Percentiles rank a stretch among this genome's conserved stretches.
phyloP scores from a whole-genome alignment of 1,140 invertebrate species.

The Gryon sp. region DNA sequence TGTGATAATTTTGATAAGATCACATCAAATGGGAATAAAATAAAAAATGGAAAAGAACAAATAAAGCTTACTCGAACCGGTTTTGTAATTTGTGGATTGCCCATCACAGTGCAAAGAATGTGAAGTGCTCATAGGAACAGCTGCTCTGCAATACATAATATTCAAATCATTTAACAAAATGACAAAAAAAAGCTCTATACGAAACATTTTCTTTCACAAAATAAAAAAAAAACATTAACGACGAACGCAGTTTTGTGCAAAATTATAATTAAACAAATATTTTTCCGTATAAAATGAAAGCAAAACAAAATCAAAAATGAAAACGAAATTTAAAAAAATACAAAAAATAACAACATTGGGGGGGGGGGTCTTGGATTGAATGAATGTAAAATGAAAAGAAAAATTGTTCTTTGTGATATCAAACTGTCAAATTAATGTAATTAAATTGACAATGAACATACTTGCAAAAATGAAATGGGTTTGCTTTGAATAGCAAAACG shows the following conservation, averaged over 20 bases:
- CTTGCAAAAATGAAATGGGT: conserved; percentile 78
- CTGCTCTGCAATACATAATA: conserved; percentile 68
- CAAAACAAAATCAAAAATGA: background rate
- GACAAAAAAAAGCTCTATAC: background rate
- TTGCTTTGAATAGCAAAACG: conserved; percentile 73
- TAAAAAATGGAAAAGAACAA: conserved; percentile 5
- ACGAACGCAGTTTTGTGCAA: conserved; percentile 18
- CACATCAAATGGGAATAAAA: too few relatives aligned
- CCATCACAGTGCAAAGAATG: conserved; percentile 77
- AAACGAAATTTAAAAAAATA: too few relatives aligned
- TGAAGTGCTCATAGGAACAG: conserved; percentile 78
- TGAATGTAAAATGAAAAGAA: background rate
- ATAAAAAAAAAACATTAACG: conserved; percentile 29
- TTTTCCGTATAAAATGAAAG: too few relatives aligned
- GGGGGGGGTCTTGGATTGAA: too few relatives aligned
- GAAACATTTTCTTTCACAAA: background rate
- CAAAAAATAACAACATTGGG: too few relatives aligned
- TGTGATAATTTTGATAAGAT: too few relatives aligned
- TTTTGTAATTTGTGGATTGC: conserved; percentile 75
- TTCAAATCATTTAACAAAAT: background rate
- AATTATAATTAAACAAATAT: conserved; percentile 7
- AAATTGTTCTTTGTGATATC: too few relatives aligned
- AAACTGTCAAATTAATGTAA: conserved; percentile 34
- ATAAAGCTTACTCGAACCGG: conserved; percentile 74
- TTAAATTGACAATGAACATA: conserved; percentile 68